Conservation (phyloP, 2,113 vertebrate genomes). For the Acrocephalus arundinaceus region DNA sequence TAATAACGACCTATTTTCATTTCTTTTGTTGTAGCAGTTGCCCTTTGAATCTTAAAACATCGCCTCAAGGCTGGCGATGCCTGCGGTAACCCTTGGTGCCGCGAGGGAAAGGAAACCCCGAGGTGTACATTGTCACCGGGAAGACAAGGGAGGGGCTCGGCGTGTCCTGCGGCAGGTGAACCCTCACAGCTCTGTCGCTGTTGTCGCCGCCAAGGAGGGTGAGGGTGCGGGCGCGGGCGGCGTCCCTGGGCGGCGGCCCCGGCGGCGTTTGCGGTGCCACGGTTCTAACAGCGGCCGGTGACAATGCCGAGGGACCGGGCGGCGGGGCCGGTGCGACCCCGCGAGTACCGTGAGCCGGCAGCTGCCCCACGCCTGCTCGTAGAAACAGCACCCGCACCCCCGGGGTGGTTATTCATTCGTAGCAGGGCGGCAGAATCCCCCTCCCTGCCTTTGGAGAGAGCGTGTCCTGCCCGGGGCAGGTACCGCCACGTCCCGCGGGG, state of each 20-base stretch:
- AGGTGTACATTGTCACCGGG: neutral
- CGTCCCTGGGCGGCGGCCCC: neutral
- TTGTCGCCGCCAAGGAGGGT: neutral
- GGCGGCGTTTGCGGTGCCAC: neutral
- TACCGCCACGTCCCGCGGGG: neutral
- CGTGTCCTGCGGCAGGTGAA: neutral
- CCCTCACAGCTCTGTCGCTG: neutral
- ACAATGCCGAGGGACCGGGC: neutral
- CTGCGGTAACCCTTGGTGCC: neutral
- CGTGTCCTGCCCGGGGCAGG: neutral
- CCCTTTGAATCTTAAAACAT: neutral
- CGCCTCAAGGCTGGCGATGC: neutral
- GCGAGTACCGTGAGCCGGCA: neutral
- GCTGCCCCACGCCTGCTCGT: neutral
- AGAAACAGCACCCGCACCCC: neutral
- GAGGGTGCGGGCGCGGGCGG: neutral
- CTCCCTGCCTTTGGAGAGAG: neutral
- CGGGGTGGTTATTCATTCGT: neutral
- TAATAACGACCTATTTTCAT: neutral
- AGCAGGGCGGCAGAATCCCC: neutral
- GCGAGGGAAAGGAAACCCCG: neutral
- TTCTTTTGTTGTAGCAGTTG: neutral
- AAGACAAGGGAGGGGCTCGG: neutral
- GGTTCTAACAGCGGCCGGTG: neutral
- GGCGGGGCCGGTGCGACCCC: neutral